phyloP scores from a whole-genome alignment of 2,888 invertebrate species.

The Hoplodrina blanda region DNA sequence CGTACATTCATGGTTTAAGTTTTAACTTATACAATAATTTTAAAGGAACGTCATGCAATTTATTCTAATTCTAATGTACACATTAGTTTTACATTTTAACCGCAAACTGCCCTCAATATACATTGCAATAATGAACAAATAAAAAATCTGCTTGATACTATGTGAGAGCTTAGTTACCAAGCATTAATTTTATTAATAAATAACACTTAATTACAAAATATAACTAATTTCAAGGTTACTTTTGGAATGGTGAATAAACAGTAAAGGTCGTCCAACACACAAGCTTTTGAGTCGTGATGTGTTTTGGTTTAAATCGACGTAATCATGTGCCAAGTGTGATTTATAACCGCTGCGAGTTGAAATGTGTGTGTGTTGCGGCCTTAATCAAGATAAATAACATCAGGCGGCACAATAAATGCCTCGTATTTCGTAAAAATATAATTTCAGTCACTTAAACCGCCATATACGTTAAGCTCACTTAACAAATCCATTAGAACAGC shows the following conservation, averaged over 20 bases:
- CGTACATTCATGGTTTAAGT: slow-evolving; percentile 63
- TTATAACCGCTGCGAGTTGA: slow-evolving; percentile 4
- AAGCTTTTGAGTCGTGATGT: slow-evolving; percentile 7
- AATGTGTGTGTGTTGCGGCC: slow-evolving; percentile 25
- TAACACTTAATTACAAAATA: slow-evolving; percentile 63
- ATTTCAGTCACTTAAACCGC: slow-evolving; percentile 61
- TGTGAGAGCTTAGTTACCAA: slow-evolving; percentile 37
- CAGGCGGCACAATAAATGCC: slow-evolving; percentile 58
- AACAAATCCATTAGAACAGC: slow-evolving; percentile 51
- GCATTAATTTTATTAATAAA: slow-evolving; percentile 62
- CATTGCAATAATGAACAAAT: slow-evolving; percentile 40
- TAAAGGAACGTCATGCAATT: slow-evolving; percentile 56
- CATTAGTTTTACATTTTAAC: slow-evolving; percentile 41
- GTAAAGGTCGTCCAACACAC: slow-evolving; percentile 13
- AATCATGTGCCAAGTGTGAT: slow-evolving; percentile 8
- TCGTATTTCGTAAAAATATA: slow-evolving; percentile 56
- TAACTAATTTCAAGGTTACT: slow-evolving; percentile 60
- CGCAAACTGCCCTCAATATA: slow-evolving; percentile 37
- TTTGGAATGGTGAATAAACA: slow-evolving; percentile 65
- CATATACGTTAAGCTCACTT: slow-evolving; percentile 39
- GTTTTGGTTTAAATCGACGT: background rate
- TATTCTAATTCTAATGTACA: slow-evolving; percentile 56
- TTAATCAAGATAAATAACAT: slow-evolving; percentile 21
- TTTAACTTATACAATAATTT: slow-evolving; percentile 64
- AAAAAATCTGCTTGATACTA: slow-evolving; percentile 39